Evolutionary conservation across 2,113 vertebrate genomes (phyloP), one percentile per base, ranked within the genome.

Genomic region (Tonatia bakeri): DNA sequence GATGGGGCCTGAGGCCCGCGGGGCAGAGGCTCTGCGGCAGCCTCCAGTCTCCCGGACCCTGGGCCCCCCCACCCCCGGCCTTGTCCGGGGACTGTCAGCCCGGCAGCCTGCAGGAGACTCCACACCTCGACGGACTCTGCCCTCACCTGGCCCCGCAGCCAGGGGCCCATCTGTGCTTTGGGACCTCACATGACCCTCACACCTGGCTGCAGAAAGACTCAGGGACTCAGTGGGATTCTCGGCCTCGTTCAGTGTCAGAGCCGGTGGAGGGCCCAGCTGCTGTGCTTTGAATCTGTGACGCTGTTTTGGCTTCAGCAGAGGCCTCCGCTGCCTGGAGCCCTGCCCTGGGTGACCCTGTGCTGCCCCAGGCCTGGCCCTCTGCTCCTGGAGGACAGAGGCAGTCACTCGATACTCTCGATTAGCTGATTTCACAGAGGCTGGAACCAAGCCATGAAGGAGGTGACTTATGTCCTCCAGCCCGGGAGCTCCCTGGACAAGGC

Each of bases 121-220:
- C 20, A 0, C 17, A 0, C n/a, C 0, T 1, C 31, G 65, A 75
- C 10, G 16, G 20, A 22, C 38, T 36, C 33, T 33, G 20, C 8
- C 2, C 8, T 43, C n/a, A 8, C 43, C n/a, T 0, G 4, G 9
- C 38, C 47, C 50, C 1, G 26, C 15, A 33, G 26, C 61, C 24
- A 2, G 45, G 9, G 0, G 24, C 5, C 1, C 0, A 3, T 4
- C 5, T 0, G 5, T 0, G 69, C 20, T 4, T 10, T 1, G 3
- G 0, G 54, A 33, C 6, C 69, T 38, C 14, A 7, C 0, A 2
- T 4, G 26, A 50, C 15, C 59, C 17, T 15, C 0, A 7, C 69
- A 0, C 13, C 0, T 0, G 7, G 69, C 4, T 19, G 36, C 0
- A 3, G 1, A 3, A 11, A 45, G n/a, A 11, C 8, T 15, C 3